Conservation (phyloP, 2,113 vertebrate species). For the Percopsis transmontana region DNA sequence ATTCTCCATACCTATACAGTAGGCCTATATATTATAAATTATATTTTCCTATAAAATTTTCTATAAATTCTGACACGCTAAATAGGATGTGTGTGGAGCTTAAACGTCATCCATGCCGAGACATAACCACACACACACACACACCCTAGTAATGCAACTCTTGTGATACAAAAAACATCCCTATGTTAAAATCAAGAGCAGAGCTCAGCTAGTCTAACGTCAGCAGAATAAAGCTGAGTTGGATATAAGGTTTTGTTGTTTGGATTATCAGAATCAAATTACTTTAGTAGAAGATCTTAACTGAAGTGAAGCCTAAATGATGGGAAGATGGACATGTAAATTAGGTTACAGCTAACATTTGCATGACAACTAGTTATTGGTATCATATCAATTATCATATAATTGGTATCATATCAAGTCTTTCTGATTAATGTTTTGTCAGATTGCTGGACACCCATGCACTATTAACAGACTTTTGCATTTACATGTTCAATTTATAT, state of each 20-base stretch:
- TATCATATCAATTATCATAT: neutral
- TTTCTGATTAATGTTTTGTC: too few relatives aligned
- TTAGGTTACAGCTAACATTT: constrained; percentile 18
- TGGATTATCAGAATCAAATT: constrained; percentile 69
- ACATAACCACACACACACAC: neutral
- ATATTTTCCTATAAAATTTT: too few relatives aligned
- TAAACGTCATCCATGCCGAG: neutral
- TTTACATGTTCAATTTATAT: too few relatives aligned
- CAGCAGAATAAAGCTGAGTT: constrained; percentile 49
- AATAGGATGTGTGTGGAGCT: too few relatives aligned
- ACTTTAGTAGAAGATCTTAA: constrained; percentile 52
- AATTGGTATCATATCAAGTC: too few relatives aligned
- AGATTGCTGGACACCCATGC: too few relatives aligned
- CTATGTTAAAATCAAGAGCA: constrained; percentile 51
- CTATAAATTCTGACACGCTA: too few relatives aligned
- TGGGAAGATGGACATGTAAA: constrained; percentile 22
- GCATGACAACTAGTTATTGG: constrained; percentile 1
- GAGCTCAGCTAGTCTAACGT: constrained; percentile 48
- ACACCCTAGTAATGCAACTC: constrained; percentile 46
- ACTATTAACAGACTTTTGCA: too few relatives aligned
- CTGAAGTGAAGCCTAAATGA: constrained; percentile 25
- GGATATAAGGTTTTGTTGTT: constrained; percentile 67
- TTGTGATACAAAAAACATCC: constrained; percentile 57
- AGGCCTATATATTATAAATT: too few relatives aligned
- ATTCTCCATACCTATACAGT: too few relatives aligned